Conservation (phyloP, 2,113 vertebrate species). For the Podarcis raffonei region DNA sequence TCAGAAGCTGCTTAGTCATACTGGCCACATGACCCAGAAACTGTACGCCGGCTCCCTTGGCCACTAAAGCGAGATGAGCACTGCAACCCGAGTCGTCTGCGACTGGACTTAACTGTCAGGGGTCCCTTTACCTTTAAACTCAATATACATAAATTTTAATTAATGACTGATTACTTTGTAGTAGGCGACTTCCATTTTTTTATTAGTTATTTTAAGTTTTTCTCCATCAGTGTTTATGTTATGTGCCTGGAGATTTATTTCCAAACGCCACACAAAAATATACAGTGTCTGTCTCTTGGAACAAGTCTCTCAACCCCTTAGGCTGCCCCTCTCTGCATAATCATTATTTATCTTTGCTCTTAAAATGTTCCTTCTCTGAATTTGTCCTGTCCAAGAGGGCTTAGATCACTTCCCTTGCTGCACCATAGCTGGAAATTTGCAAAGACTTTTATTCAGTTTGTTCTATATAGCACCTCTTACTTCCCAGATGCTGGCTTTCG, state of each 20-base stretch:
- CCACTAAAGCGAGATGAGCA: too few species aligned
- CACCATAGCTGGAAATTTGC: background rate
- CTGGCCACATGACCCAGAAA: too few species aligned
- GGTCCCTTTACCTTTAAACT: too few species aligned
- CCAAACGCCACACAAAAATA: background rate
- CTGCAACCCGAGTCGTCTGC: too few species aligned
- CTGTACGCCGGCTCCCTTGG: too few species aligned
- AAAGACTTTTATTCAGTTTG: background rate
- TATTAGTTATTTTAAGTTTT: background rate
- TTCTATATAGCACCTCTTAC: too few species aligned
- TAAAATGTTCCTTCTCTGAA: background rate
- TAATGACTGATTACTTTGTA: background rate
- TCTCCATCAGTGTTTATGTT: background rate
- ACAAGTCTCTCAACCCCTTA: background rate
- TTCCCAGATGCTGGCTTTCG: background rate
- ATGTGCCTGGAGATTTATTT: background rate
- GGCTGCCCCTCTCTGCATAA: background rate
- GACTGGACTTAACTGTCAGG: too few species aligned
- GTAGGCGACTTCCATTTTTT: background rate
- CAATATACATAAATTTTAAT: too few species aligned
- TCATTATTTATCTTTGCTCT: background rate
- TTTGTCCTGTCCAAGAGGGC: background rate
- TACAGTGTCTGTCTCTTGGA: background rate
- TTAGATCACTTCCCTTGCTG: background rate
- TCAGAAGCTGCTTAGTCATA: too few species aligned